Conservation (phyloP, 2,113 vertebrate species). For the Motacilla alba region DNA sequence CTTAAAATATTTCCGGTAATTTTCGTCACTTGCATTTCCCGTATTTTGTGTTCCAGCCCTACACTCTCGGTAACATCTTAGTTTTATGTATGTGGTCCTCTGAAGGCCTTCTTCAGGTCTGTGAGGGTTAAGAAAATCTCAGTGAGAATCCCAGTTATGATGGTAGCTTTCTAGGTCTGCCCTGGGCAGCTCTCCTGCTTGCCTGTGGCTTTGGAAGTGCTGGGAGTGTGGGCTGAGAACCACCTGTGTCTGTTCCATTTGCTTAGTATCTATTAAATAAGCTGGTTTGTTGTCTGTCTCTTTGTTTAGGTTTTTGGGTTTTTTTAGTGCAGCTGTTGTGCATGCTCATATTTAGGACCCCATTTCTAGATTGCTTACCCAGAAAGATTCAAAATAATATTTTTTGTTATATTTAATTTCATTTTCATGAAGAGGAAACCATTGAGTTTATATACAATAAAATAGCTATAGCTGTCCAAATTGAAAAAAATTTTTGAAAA, state of each 20-base stretch:
- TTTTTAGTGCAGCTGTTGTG: not conserved
- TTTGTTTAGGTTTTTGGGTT: not conserved
- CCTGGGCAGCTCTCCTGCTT: not conserved
- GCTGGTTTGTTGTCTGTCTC: not conserved
- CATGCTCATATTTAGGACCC: rapidly evolving
- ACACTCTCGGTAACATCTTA: rapidly evolving
- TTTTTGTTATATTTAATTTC: not conserved
- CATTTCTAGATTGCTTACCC: not conserved
- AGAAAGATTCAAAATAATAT: not conserved
- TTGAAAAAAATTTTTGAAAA: not conserved
- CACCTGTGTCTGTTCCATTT: rapidly evolving
- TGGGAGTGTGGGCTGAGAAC: not conserved
- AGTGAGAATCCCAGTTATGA: not conserved
- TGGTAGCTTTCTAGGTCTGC: not conserved
- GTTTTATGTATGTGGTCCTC: not conserved
- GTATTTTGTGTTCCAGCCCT: not conserved
- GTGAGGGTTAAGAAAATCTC: not conserved
- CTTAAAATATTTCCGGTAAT: not conserved
- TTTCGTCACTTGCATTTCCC: not conserved
- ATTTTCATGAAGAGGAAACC: not conserved
- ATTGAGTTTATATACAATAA: not conserved
- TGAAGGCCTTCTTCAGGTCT: not conserved
- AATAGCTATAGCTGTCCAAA: not conserved
- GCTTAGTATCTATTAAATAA: not conserved
- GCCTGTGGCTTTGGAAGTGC: not conserved